These are phyloP conservation scores for Tor tambroides DNA, from an alignment of 2,113 vertebrate genomes.

Conservation along the genomic window DNA sequence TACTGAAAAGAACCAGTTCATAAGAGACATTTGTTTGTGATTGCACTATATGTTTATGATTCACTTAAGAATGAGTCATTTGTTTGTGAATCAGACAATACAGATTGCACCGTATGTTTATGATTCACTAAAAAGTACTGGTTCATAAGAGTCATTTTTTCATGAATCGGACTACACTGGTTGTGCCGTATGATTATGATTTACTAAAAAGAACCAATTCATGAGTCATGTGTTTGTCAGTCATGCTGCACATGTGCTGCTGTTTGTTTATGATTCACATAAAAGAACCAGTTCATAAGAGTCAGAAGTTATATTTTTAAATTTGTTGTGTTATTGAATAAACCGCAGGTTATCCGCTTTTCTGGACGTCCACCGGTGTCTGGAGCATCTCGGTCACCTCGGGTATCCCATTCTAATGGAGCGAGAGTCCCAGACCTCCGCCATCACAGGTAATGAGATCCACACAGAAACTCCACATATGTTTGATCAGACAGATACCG, in stretches of 20 bases:
- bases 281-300: too few relatives aligned
- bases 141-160: too few relatives aligned
- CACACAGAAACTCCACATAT: background rate
- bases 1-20: too few relatives aligned
- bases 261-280: background rate
- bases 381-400: conserved; percentile 89
- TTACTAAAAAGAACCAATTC: background rate
- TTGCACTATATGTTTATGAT: too few relatives aligned
- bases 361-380: conserved; percentile 85
- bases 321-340: background rate
- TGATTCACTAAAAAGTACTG: too few relatives aligned
- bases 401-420: conserved; percentile 92
- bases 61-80: too few relatives aligned
- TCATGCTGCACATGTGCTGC: too few relatives aligned
- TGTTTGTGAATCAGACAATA: too few relatives aligned
- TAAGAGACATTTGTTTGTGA: too few relatives aligned
- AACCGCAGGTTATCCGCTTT: conserved; percentile 85
- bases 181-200: background rate
- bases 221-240: background rate
- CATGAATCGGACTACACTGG: too few relatives aligned
- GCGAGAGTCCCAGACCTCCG: conserved; percentile 87
- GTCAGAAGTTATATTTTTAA: background rate
- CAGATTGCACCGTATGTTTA: too few relatives aligned
- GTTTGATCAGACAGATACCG: background rate
- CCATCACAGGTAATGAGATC: conserved; percentile 82